A percentile compares a stretch with the other conserved stretches of the same genome.
Conservation (phyloP, 2,888 invertebrate species). For the Hypsopygia costalis region DNA sequence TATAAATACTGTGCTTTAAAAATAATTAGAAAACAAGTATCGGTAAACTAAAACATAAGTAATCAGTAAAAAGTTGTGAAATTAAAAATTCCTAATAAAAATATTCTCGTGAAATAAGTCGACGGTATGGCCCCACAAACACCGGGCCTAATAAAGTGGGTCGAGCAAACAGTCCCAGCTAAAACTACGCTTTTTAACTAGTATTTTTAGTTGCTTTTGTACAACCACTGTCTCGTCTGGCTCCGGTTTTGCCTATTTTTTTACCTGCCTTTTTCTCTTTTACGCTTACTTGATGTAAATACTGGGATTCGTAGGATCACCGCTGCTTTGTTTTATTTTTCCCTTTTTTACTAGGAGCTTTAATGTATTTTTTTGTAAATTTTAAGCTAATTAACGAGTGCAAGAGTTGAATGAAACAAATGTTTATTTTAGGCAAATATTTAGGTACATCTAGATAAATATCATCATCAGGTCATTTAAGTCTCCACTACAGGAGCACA, state of each 20-base stretch:
- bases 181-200: conserved; percentile 70
- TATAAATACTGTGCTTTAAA: too few species aligned
- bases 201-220: conserved; percentile 66
- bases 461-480: too few species aligned
- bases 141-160: conserved; percentile 69
- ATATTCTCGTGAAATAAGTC: conserved; percentile 8
- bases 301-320: conserved; percentile 34
- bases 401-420: not conserved
- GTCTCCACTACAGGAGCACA: too few species aligned
- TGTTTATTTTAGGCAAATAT: too few species aligned
- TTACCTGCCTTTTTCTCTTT: conserved; percentile 33
- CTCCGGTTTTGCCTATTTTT: conserved; percentile 29
- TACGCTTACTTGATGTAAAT: conserved; percentile 37
- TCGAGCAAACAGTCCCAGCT: conserved; percentile 64
- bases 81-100: too few species aligned
- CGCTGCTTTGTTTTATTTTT: conserved; percentile 20
- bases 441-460: too few species aligned
- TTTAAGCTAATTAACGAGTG: conserved; percentile 6
- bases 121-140: conserved; percentile 35
- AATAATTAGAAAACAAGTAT: too few species aligned
- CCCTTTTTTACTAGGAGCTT: conserved; percentile 8
- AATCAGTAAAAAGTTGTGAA: too few species aligned
- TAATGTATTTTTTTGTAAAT: not conserved
- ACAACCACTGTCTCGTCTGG: conserved; percentile 46
- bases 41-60: too few species aligned